Base-by-base conservation (phyloP, 2,113 vertebrate genomes). In the Canis aureus region DNA sequence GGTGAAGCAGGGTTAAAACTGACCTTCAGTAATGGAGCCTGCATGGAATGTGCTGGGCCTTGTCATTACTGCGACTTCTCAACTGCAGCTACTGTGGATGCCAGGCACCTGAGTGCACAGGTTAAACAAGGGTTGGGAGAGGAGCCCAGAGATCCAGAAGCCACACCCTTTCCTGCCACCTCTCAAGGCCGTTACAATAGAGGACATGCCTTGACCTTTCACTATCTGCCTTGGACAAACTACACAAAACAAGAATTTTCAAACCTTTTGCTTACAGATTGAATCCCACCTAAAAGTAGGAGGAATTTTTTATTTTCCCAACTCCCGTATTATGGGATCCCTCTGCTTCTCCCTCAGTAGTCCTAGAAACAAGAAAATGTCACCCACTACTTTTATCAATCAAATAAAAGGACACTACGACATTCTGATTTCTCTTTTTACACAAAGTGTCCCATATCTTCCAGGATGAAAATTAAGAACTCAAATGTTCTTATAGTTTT, bases 391-490 rank as follows among this genome's bases (percentile, higher is more conserved):
- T 57, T 96, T 83, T 49, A 71, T 71, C 71, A 95, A 62, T 2
- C 78, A 53, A 91, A 81, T 27, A 6, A 84, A 91, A 84, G 27
- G 23, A 84, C 38, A 53, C 69, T 64, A 11, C 53, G 11, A 57
- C 66, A 20, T 86, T 67, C 35, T 76, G 32, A 67, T 78, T 60
- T 29, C 8, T 67, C 17, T 89, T 85, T 79, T 85, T 80, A 13
- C 57, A 59, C 35, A 11, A 84, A 89, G n/a, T 66, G 7, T 32
- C 49, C 38, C 49, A 59, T 51, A 62, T 84, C 71, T 93, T 80
- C 62, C 66, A 85, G 81, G 73, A 89, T 38, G 49, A 29, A 51
- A 73, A 79, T 80, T 89, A 82, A 93, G 23, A 93, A 83, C 82
- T 83, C 27, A 57, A 78, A 94, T 43, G 53, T 87, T 53, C 53